phyloP scores from a whole-genome alignment of 2,888 invertebrate genomes.

The Drosophila suboccidentalis region DNA sequence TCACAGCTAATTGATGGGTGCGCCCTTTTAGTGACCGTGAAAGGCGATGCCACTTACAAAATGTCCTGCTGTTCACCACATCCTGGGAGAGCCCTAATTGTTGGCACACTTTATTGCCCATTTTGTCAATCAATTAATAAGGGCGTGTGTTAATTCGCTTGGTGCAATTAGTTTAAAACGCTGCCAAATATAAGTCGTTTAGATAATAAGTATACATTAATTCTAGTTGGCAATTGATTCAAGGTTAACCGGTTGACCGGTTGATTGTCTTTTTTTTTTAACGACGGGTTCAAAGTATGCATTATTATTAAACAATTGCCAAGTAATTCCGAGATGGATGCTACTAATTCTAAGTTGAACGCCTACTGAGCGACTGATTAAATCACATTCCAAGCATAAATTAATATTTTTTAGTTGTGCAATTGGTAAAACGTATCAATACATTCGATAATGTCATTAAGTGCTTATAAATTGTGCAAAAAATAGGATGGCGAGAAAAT shows the following conservation, averaged over 20 bases:
- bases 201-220: slow-evolving; percentile 9
- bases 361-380: slow-evolving; percentile 36
- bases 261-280: neutral
- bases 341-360: slow-evolving; percentile 15
- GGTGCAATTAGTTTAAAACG: slow-evolving; percentile 42
- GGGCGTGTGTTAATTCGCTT: slow-evolving; percentile 39
- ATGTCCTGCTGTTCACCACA: slow-evolving; percentile 29
- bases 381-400: slow-evolving; percentile 38
- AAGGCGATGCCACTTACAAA: slow-evolving; percentile 31
- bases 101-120: slow-evolving; percentile 30
- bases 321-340: slow-evolving; percentile 2
- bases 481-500: slow-evolving; percentile 28
- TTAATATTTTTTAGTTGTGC: slow-evolving; percentile 30
- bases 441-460: slow-evolving; percentile 10
- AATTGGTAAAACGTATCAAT: slow-evolving; percentile 10
- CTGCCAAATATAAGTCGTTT: slow-evolving; percentile 27
- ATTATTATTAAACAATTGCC: neutral
- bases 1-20: slow-evolving; percentile 35
- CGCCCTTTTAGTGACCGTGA: slow-evolving; percentile 25
- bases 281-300: slow-evolving; percentile 20
- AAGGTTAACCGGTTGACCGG: slow-evolving; percentile 39
- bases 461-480: slow-evolving; percentile 32
- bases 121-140: slow-evolving; percentile 48
- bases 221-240: slow-evolving; percentile 9
- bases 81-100: slow-evolving; percentile 46